These are phyloP conservation scores for Lampris megalopsis DNA, from an alignment of 2,113 vertebrate genomes.

Conservation along the genomic window DNA sequence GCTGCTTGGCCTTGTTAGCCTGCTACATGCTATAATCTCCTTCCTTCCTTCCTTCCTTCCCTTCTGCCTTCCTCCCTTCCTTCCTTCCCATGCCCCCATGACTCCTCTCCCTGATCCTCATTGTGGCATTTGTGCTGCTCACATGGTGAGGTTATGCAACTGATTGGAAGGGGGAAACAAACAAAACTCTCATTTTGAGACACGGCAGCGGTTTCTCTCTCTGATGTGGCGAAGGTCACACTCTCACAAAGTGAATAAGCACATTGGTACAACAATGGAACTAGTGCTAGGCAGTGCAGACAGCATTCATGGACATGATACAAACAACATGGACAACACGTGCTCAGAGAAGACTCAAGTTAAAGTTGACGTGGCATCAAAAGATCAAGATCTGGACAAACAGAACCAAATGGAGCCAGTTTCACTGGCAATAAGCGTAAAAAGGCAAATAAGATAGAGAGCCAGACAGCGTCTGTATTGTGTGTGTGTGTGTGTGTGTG, in stretches of 20 bases:
- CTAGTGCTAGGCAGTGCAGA: constrained; percentile 15
- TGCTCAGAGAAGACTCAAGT: constrained; percentile 24
- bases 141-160: constrained; percentile 59
- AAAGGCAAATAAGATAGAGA: constrained; percentile 31
- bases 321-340: constrained; percentile 8
- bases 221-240: constrained; percentile 39
- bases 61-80: constrained; percentile 30
- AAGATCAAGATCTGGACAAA: constrained; percentile 3
- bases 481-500: not conserved
- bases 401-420: constrained; percentile 25
- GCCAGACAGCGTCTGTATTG: not conserved
- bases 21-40: constrained; percentile 72
- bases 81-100: constrained; percentile 48
- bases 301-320: constrained; percentile 21
- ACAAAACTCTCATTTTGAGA: constrained; percentile 46
- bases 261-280: constrained; percentile 37
- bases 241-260: constrained; percentile 37
- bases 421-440: constrained; percentile 24
- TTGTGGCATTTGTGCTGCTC: constrained; percentile 43
- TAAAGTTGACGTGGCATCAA: constrained; percentile 29
- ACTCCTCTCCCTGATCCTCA: constrained; percentile 51
- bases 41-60: constrained; percentile 34
- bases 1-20: constrained; percentile 80
- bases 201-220: constrained; percentile 35
- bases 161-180: constrained; percentile 31